These are phyloP conservation scores for Bruchidius siliquastri DNA, from an alignment of 2,888 invertebrate species.

Conservation along the genomic window DNA sequence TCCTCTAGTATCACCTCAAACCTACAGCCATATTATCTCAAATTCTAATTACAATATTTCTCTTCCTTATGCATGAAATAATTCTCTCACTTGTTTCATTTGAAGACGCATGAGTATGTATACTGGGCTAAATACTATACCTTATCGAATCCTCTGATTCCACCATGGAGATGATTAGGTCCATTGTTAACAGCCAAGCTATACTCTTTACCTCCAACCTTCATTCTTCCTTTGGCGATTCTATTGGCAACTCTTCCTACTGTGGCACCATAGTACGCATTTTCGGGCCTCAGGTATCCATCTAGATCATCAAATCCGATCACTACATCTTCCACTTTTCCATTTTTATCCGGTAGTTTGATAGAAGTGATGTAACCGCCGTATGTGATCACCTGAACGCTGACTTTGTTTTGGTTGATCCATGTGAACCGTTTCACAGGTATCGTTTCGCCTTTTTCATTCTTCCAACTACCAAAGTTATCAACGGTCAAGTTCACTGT, in stretches of 20 bases:
- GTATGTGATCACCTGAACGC: conserved; percentile 67
- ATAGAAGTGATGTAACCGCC: conserved; percentile 79
- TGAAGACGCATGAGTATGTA: no score
- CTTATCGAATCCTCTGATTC: conserved; percentile 76
- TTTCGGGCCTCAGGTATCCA: conserved; percentile 20
- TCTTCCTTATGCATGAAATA: no score
- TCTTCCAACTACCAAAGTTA: conserved; percentile 34
- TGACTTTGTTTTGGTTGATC: neutral
- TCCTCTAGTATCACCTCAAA: no score
- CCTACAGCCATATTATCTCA: no score
- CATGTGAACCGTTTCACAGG: conserved; percentile 18
- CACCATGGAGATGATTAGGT: conserved; percentile 76
- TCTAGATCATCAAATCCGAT: conserved; percentile 23
- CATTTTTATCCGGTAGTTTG: conserved; percentile 59
- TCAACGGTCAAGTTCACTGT: conserved; percentile 25
- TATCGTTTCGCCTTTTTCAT: conserved; percentile 39
- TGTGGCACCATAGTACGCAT: conserved; percentile 24
- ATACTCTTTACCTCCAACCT: conserved; percentile 61
- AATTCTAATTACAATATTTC: no score
- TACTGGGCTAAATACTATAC: neutral
- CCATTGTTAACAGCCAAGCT: conserved; percentile 66
- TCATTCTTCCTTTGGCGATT: conserved; percentile 22
- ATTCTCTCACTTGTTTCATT: no score
- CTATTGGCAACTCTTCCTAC: conserved; percentile 26
- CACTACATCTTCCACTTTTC: conserved; percentile 22